A percentile compares a stretch with the other conserved stretches of the same genome.
These are phyloP conservation scores for Rhincodon typus DNA, from an alignment of 2,797 vertebrate species.

Conservation along the genomic window DNA sequence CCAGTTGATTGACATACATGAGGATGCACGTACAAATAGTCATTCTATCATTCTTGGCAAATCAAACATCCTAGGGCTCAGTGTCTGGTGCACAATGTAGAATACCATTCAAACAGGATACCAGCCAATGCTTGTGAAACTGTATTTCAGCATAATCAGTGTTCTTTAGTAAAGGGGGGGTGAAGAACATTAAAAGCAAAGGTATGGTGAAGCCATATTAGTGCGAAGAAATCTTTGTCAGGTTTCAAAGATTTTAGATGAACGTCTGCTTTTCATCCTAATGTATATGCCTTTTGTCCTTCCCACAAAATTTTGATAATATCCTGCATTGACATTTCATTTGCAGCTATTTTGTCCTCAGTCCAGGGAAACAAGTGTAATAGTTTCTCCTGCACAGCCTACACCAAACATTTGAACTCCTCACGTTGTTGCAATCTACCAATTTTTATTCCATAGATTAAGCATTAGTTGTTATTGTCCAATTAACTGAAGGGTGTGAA, in stretches of 20 bases:
- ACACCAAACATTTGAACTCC: background rate
- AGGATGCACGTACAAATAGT: background rate
- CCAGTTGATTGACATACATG: background rate
- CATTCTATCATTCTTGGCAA: background rate
- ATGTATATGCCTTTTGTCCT: background rate
- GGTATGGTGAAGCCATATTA: no score
- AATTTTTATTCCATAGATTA: background rate
- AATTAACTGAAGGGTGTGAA: background rate
- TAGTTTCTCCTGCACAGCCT: background rate
- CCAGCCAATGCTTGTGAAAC: background rate
- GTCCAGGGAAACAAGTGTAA: background rate
- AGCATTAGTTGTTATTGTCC: background rate
- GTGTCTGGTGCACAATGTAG: background rate
- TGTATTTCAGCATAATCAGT: no score
- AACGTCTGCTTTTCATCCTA: no score
- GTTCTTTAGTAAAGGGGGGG: no score
- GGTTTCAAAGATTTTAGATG: no score
- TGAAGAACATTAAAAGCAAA: no score
- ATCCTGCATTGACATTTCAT: background rate
- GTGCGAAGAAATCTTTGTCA: no score
- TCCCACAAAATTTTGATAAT: background rate
- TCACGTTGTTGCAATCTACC: background rate
- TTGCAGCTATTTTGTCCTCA: background rate
- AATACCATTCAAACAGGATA: background rate
- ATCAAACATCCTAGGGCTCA: no score